phyloP scores from a whole-genome alignment of 2,113 vertebrate species.

The Plotosus lineatus region DNA sequence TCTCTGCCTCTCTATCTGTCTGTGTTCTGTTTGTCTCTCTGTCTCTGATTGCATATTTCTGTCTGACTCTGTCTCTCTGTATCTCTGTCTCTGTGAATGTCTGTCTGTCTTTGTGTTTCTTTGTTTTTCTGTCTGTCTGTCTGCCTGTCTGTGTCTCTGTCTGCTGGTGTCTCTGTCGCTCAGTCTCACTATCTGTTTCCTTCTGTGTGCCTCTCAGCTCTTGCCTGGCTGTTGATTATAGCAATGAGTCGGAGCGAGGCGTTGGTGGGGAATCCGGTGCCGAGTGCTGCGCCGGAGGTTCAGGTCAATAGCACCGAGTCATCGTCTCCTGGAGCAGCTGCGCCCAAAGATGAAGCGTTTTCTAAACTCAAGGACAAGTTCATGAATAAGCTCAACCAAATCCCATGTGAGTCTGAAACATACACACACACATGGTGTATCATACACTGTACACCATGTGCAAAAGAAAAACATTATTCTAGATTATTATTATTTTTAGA shows the following conservation, averaged over 20 bases:
- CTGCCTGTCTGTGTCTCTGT: conserved; percentile 10
- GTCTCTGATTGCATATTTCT: too few species aligned
- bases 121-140: conserved; percentile 11
- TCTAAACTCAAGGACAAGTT: conserved; percentile 97
- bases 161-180: too few species aligned
- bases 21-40: too few species aligned
- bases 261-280: conserved; percentile 81
- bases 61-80: conserved; percentile 24
- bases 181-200: not conserved
- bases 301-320: conserved; percentile 83
- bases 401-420: conserved; percentile 86
- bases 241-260: conserved; percentile 88
- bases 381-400: conserved; percentile 98
- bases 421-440: not conserved
- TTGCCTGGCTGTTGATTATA: conserved; percentile 69
- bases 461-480: not conserved
- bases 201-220: conserved; percentile 57
- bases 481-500: too few species aligned
- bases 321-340: conserved; percentile 71
- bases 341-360: conserved; percentile 86
- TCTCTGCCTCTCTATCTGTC: conserved; percentile 15
- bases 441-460: not conserved
- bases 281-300: conserved; percentile 72
- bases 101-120: too few species aligned
- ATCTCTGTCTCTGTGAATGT: too few species aligned